Conservation (phyloP, 2,888 invertebrate species). For the Pachydiplax longipennis region DNA sequence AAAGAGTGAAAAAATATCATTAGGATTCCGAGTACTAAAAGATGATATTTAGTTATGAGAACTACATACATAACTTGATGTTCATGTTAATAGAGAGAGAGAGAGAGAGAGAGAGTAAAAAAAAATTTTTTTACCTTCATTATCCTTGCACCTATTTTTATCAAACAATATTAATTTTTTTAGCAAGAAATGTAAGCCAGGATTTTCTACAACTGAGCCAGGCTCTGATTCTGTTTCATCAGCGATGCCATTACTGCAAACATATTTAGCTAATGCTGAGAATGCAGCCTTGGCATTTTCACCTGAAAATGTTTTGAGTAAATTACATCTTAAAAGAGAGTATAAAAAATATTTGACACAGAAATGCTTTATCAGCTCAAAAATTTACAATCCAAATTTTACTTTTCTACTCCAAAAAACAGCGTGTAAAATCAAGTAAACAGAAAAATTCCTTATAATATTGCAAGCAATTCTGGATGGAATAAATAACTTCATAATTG, state of each 20-base stretch:
- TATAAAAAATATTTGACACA: too few relatives aligned
- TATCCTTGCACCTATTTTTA: conserved; percentile 60
- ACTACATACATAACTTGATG: background rate
- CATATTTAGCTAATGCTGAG: conserved; percentile 54
- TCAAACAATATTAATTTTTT: conserved; percentile 78
- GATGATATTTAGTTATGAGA: conserved; percentile 62
- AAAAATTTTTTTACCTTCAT: conserved; percentile 53
- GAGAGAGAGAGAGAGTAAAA: background rate
- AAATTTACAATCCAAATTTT: too few relatives aligned
- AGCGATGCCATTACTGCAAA: conserved; percentile 55
- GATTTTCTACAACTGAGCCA: conserved; percentile 71
- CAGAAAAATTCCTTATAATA: background rate
- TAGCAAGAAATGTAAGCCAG: conserved; percentile 77
- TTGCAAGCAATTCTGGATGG: background rate
- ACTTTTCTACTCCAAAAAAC: too few relatives aligned
- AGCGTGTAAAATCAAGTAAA: too few relatives aligned
- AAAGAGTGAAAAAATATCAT: too few relatives aligned
- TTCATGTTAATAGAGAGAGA: background rate
- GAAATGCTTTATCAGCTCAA: too few relatives aligned
- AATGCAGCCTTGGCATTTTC: conserved; percentile 60
- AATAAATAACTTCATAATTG: background rate
- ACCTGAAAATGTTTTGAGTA: conserved; percentile 55
- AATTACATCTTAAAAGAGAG: background rate
- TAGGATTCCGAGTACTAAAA: conserved; percentile 63
- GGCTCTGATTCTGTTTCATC: conserved; percentile 60